phyloP scores from a whole-genome alignment of 2,113 vertebrate genomes.

The Petaurus breviceps region DNA sequence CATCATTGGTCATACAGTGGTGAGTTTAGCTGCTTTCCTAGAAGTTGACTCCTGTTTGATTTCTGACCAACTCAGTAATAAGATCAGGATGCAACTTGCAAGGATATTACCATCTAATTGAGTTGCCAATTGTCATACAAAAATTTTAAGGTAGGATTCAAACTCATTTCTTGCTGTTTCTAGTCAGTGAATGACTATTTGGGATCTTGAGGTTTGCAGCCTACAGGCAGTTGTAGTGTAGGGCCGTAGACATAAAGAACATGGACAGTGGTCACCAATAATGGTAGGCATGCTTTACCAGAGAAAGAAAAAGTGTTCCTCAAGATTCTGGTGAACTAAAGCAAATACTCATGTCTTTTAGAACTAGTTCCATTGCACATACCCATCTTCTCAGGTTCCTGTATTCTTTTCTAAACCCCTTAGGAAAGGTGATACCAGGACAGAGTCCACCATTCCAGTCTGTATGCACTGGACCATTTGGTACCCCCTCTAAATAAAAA shows the following conservation, averaged over 20 bases:
- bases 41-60: not conserved
- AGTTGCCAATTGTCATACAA: not conserved
- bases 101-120: not conserved
- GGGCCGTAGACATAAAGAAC: not conserved
- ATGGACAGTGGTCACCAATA: not conserved
- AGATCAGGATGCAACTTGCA: not conserved
- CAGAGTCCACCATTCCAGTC: not conserved
- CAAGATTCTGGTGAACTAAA: not conserved
- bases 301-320: not conserved
- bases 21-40: conserved; percentile 89
- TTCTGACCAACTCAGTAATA: not conserved
- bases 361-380: not conserved
- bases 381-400: not conserved
- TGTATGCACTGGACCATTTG: not conserved
- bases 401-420: not conserved
- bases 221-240: not conserved
- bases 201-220: not conserved
- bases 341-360: not conserved
- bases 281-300: not conserved
- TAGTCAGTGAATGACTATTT: not conserved
- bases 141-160: not conserved
- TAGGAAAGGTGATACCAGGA: not conserved
- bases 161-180: not conserved
- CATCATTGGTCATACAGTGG: conserved; percentile 85
- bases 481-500: not conserved